These are phyloP conservation scores for Idris sp. DNA, from an alignment of 1,140 invertebrate genomes.

Conservation along the genomic window DNA sequence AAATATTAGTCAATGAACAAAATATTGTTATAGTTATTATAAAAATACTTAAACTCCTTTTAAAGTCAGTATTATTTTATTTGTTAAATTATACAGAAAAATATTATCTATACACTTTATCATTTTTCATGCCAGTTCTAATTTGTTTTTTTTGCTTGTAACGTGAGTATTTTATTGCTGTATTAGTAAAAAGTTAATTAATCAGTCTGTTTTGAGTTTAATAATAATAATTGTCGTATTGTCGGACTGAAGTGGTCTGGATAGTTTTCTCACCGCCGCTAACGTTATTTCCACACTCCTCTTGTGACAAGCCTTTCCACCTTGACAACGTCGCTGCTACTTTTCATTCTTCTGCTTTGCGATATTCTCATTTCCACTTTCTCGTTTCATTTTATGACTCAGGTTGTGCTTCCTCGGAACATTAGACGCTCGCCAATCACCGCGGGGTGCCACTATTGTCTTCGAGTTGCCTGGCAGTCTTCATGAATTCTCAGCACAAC, in stretches of 20 bases:
- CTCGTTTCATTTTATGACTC: conserved; percentile 60
- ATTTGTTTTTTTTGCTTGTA: too few species aligned
- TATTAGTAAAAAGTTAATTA: conserved; percentile 27
- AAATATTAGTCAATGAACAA: too few species aligned
- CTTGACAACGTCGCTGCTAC: conserved; percentile 35
- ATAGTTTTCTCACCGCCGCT: conserved; percentile 15
- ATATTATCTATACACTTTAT: too few species aligned
- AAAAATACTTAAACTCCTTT: too few species aligned
- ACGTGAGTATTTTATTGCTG: conserved; percentile 19
- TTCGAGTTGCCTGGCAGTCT: conserved; percentile 49
- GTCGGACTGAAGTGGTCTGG: conserved; percentile 3
- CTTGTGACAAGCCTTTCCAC: conserved; percentile 21
- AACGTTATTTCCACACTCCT: conserved; percentile 18
- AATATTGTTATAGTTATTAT: too few species aligned
- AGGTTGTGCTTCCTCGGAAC: conserved; percentile 45
- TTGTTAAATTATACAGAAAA: too few species aligned
- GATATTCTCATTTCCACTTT: conserved; percentile 60
- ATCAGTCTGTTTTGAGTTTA: conserved; percentile 40
- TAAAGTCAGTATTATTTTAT: too few species aligned
- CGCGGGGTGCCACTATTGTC: conserved; percentile 50
- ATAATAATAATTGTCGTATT: conserved; percentile 44
- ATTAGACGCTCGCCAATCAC: conserved; percentile 58
- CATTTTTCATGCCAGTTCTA: too few species aligned
- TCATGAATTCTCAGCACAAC: conserved; percentile 36
- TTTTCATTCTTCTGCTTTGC: conserved; percentile 46